A percentile compares a stretch with the other conserved stretches of the same genome.
Conservation (phyloP, 2,888 invertebrate species). For the Eulithis testata region DNA sequence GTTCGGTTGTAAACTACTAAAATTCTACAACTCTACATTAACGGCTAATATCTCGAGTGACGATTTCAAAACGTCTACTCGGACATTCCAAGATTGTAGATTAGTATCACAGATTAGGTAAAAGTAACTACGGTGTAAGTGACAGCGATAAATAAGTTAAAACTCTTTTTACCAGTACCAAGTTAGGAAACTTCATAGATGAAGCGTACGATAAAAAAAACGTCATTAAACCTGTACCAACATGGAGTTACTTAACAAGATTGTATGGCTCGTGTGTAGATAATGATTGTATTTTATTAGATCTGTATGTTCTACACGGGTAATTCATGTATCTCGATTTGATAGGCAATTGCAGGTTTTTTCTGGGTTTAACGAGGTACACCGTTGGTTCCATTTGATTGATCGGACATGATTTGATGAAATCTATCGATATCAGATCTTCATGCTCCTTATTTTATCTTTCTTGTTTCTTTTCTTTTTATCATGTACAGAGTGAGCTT, state of each 20-base stretch:
- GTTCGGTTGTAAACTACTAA: conserved; percentile 65
- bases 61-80: conserved; percentile 72
- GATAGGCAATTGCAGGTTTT: conserved; percentile 43
- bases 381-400: conserved; percentile 28
- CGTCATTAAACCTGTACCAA: conserved; percentile 72
- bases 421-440: conserved; percentile 14
- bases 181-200: conserved; percentile 59
- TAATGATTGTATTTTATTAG: conserved; percentile 74
- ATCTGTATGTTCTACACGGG: conserved; percentile 58
- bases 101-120: conserved; percentile 52
- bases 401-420: conserved; percentile 29
- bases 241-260: conserved; percentile 72
- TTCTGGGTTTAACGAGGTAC: conserved; percentile 34
- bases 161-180: conserved; percentile 58
- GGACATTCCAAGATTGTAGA: conserved; percentile 71
- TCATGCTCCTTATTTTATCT: not conserved
- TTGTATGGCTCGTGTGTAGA: conserved; percentile 66
- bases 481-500: no score
- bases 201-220: conserved; percentile 64
- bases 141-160: conserved; percentile 69
- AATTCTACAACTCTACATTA: conserved; percentile 64
- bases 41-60: conserved; percentile 73
- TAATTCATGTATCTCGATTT: conserved; percentile 58
- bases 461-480: not conserved
- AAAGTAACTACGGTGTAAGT: conserved; percentile 40